A percentile compares a stretch with the other conserved stretches of the same genome.
Evolutionary conservation across 2,888 invertebrate species (phyloP).

Genomic region (Andrena bicolor): DNA sequence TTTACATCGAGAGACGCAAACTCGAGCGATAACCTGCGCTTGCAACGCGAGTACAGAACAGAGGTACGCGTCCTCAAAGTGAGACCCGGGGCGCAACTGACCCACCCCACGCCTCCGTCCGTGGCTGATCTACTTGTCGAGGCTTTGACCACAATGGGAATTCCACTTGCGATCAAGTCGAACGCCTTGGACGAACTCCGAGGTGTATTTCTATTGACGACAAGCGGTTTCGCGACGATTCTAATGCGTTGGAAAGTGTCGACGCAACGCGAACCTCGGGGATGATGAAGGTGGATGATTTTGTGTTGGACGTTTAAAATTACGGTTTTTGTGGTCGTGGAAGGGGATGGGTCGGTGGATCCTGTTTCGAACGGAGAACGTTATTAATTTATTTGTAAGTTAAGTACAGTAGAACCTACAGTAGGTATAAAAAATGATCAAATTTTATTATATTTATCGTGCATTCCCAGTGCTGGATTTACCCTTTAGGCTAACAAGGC

Average conservation of each 20-base stretch:
- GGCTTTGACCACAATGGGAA: constrained; percentile 2
- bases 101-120: neutral
- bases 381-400: too few species aligned
- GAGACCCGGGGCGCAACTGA: constrained; percentile 17
- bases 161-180: neutral
- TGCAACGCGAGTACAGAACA: constrained; percentile 17
- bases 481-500: too few species aligned
- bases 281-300: neutral
- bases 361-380: too few species aligned
- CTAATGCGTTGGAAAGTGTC: neutral
- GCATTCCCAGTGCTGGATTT: too few species aligned
- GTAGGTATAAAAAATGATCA: neutral
- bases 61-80: constrained; percentile 20
- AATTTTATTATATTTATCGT: neutral
- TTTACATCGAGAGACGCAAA: constrained; percentile 47
- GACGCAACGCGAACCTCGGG: neutral
- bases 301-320: neutral
- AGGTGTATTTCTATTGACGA: neutral
- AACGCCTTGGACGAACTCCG: neutral
- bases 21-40: constrained; percentile 29
- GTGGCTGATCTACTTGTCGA: constrained; percentile 15
- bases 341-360: too few species aligned
- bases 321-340: too few species aligned
- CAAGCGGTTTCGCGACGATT: neutral
- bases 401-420: too few species aligned